Evolutionary conservation across 2,797 vertebrate species (phyloP), one percentile per base, ranked within the genome.

Genomic region (Rousettus madagascariensis): DNA sequence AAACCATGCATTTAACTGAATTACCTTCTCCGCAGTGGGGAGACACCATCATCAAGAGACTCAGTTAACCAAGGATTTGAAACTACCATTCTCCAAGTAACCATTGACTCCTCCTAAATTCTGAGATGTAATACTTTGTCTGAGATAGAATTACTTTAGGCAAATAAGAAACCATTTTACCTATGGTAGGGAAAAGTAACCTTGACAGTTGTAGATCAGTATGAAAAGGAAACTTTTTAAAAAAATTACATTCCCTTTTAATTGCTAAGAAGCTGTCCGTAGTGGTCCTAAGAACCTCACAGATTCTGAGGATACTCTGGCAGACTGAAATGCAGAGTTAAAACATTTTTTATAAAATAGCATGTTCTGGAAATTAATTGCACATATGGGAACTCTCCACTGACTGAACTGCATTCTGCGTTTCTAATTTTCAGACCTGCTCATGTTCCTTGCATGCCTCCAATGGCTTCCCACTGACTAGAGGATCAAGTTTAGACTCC

Each of bases 41-140:
- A 82, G 69, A 77, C 84, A 78, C 80, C 77, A 90, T 95, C 83
- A 94, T 94, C 87, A 63, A 86, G 90, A 22, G 88, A 77, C 57
- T 66, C 65, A 90, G 94, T 96, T 98, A 98, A 97, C 96, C 57
- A 95, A 94, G 69, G 94, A 87, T 97, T 97, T 97, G 97, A 98
- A 96, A 89, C 59, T 94, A 19, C 90, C 71, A 13, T 95, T 98
- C 75, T 96, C 96, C 93, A 97, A 90, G 96, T 87, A 97, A 97
- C 75, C 91, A 75, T 12, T 80, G 20, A 71, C 86, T 82, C 75
- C 95, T 80, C 86, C 93, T 77, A 96, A 90, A 95, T 97, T 98
- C 90, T 90, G 77, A 69, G 61, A 88, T 26, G 30, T 65, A 86
- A 16, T 36, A 79, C 33, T 92, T 97, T n/a, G 63, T 92, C 65